Percentiles rank a stretch among this genome's conserved stretches.
Conservation (phyloP, 2,113 vertebrate species). For the Rhipidura dahli region DNA sequence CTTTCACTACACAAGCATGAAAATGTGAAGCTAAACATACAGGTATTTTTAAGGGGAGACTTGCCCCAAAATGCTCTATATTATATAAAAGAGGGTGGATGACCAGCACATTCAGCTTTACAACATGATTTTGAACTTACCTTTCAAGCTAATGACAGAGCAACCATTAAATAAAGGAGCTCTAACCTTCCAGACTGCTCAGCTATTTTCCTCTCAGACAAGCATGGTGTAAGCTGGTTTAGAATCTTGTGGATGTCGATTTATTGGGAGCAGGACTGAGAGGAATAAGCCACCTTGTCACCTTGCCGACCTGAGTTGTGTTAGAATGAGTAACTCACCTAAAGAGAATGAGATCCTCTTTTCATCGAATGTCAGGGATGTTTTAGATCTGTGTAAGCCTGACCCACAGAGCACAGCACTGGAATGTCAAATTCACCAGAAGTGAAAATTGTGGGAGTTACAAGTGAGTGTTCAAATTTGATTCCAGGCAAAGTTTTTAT, state of each 20-base stretch:
- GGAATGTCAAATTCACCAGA: background rate
- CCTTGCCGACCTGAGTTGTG: background rate
- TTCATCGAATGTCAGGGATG: background rate
- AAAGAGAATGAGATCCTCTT: background rate
- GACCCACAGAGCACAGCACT: background rate
- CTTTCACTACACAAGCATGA: background rate
- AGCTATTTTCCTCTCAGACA: background rate
- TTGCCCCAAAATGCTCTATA: background rate
- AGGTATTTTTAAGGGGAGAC: background rate
- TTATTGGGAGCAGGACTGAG: background rate
- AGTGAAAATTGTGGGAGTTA: background rate
- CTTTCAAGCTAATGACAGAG: background rate
- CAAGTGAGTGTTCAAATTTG: background rate
- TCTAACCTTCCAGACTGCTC: background rate
- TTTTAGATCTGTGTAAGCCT: background rate
- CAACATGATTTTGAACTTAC: background rate
- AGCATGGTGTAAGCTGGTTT: background rate
- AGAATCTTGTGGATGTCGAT: background rate
- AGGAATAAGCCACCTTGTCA: background rate
- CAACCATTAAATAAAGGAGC: background rate
- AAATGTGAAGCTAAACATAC: background rate
- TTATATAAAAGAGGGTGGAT: background rate
- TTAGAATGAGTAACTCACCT: background rate
- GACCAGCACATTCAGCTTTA: background rate
- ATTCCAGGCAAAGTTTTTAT: background rate